Evolutionary conservation across 2,113 vertebrate species (phyloP).

Genomic region (Amblyornis subalaris): DNA sequence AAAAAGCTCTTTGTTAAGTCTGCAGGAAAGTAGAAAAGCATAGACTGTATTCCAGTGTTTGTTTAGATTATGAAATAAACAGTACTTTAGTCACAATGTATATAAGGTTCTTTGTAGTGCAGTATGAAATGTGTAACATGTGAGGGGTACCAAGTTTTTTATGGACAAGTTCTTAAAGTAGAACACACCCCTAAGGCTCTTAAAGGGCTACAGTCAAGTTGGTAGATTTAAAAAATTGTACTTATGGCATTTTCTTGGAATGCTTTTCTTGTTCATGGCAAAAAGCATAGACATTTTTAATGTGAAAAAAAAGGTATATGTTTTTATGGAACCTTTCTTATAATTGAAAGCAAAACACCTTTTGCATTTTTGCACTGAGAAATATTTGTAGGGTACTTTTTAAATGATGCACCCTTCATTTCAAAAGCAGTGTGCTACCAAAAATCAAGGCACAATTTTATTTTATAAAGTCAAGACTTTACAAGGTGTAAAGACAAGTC

Average conservation of each 20-base stretch:
- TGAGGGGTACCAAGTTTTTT: constrained; percentile 41
- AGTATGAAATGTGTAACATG: constrained; percentile 26
- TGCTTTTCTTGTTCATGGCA: background rate
- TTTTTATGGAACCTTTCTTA: constrained; percentile 8
- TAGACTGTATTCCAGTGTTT: constrained; percentile 64
- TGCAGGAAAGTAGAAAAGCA: constrained; percentile 63
- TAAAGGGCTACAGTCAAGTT: background rate
- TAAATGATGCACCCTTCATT: background rate
- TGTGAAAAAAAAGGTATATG: background rate
- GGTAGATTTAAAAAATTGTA: background rate
- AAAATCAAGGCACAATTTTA: background rate
- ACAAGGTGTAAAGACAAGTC: background rate
- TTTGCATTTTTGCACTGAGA: constrained; percentile 38
- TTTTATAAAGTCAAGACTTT: background rate
- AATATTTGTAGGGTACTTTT: background rate
- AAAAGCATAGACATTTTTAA: constrained; percentile 14
- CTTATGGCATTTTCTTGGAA: background rate
- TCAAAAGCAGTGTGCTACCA: constrained; percentile 7
- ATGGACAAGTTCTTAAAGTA: background rate
- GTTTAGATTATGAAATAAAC: constrained; percentile 71
- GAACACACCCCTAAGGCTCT: background rate
- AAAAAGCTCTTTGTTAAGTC: constrained; percentile 58
- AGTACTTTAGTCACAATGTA: constrained; percentile 53
- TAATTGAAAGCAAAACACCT: background rate
- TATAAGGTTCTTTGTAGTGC: constrained; percentile 58